Conservation (phyloP, 2,113 vertebrate species). For the Conger conger region DNA sequence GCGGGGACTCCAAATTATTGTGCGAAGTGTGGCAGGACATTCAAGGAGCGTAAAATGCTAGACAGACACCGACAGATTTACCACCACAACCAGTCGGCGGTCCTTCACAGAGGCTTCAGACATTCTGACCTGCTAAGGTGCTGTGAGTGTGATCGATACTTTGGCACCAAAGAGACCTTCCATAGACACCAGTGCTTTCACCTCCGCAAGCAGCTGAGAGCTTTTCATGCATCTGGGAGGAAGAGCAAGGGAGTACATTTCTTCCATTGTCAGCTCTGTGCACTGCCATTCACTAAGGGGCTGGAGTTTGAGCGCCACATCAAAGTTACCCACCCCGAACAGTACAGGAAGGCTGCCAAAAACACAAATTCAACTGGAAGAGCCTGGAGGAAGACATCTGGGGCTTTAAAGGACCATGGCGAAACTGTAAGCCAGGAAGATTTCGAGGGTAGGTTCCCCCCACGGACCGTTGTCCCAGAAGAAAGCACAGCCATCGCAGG, state of each 20-base stretch:
- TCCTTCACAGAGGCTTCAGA: background rate
- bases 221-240: background rate
- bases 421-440: background rate
- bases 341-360: background rate
- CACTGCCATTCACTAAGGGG: background rate
- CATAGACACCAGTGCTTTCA: constrained; percentile 2
- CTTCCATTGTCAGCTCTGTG: background rate
- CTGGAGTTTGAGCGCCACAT: background rate
- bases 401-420: background rate
- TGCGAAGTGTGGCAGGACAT: background rate
- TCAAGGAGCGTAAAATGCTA: background rate
- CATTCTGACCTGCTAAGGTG: background rate
- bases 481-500: background rate
- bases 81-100: background rate
- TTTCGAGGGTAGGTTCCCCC: background rate
- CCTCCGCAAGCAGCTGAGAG: constrained; percentile 2
- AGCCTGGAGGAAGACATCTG: background rate
- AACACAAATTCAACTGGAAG: background rate
- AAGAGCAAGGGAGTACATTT: background rate
- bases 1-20: background rate
- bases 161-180: background rate
- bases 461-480: too few species aligned
- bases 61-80: background rate
- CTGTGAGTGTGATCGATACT: background rate
- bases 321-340: background rate